These are phyloP conservation scores for Eriosoma lanigerum DNA, from an alignment of 1,140 invertebrate genomes.

Conservation along the genomic window DNA sequence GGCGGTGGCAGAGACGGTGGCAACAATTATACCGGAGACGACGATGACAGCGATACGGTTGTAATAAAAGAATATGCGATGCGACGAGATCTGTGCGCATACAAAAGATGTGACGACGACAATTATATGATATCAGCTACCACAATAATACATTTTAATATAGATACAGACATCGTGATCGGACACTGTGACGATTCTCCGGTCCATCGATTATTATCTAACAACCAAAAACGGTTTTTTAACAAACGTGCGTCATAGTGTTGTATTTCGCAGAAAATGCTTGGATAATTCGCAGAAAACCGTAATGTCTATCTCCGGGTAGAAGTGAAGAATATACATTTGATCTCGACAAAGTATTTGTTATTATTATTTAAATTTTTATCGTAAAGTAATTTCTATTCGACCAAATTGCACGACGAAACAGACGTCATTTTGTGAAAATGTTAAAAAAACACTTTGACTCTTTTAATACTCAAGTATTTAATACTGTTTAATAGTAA, in stretches of 20 bases:
- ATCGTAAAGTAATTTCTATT: no score
- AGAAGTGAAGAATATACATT: no score
- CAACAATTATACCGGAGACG: background rate
- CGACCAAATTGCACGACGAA: no score
- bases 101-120: background rate
- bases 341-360: no score
- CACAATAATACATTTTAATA: background rate
- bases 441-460: no score
- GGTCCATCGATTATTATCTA: constrained; percentile 4
- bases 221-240: background rate
- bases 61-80: background rate
- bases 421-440: no score
- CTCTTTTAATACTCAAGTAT: no score
- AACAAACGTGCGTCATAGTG: background rate
- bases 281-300: background rate
- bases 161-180: background rate
- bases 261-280: background rate
- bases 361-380: no score
- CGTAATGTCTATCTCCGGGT: no score
- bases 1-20: background rate
- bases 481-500: no score
- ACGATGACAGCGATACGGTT: background rate
- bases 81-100: background rate
- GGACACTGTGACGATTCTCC: constrained; percentile 9
- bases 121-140: background rate